A percentile compares a stretch with the other conserved stretches of the same genome.
These are phyloP conservation scores for Hymenopus coronatus DNA, from an alignment of 2,888 invertebrate genomes.

Conservation along the genomic window DNA sequence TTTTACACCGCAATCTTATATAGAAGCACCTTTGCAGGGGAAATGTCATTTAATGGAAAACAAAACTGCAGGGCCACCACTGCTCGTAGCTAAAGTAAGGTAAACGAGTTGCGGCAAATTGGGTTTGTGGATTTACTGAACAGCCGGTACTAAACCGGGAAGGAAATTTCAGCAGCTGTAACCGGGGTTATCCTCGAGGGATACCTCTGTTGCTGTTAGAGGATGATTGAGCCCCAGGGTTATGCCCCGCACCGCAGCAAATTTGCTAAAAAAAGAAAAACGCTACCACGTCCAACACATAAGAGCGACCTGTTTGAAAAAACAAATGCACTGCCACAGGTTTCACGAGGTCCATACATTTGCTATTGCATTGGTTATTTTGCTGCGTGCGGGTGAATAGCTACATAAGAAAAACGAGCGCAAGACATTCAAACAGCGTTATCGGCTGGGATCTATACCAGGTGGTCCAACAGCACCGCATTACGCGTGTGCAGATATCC, in stretches of 20 bases:
- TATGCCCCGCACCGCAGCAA: neutral
- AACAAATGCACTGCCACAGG: neutral
- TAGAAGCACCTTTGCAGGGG: too few relatives aligned
- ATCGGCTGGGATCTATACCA: too few relatives aligned
- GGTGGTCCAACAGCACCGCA: too few relatives aligned
- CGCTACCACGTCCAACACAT: neutral
- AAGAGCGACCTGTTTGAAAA: neutral
- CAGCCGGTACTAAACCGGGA: neutral
- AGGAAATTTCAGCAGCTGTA: neutral
- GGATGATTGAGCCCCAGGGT: neutral
- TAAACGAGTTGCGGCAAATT: neutral
- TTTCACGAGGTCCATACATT: too few relatives aligned
- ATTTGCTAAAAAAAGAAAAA: neutral
- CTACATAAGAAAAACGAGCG: too few relatives aligned
- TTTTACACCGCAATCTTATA: too few relatives aligned
- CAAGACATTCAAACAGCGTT: too few relatives aligned
- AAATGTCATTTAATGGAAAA: neutral
- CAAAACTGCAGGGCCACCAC: neutral
- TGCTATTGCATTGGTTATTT: too few relatives aligned
- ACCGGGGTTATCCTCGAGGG: neutral
- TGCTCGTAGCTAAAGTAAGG: neutral
- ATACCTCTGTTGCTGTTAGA: neutral
- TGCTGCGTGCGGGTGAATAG: too few relatives aligned
- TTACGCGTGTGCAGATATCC: too few relatives aligned
- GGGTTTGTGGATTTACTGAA: neutral